Base-by-base conservation (phyloP, 2,888 invertebrate genomes). In the Caenorhabditis sp. region DNA sequence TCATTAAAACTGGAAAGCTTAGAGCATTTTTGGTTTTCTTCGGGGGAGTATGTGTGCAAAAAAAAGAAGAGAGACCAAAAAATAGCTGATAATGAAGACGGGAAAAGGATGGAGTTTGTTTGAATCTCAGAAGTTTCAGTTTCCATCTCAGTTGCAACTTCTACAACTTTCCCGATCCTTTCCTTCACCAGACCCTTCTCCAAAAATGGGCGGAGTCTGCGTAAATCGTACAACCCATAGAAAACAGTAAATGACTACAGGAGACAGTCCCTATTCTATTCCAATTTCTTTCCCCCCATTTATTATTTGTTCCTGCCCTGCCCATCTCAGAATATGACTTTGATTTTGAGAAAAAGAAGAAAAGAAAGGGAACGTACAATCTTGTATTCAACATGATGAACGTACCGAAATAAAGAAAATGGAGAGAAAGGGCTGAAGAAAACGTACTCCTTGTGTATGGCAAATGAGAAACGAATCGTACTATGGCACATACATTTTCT, bases 361-460 rank as follows among this genome's bases (percentile, higher is more conserved):
- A 35, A 40, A 55, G 62, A 71, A 64, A 71, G 55, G 58, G 50
- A 24, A 58, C n/a, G 64, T 72, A 72, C 72, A 64, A 58, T 62
- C 64, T 72, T 64, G 64, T 47, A 47, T 47, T 47, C 18, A 18
- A 15, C 6, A 15, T 15, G 40, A 40, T 40, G 40, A 74, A 74
- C 74, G 74, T 65, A 74, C 64, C n/a, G n/a, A 74, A 61, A 47
- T 74, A 20, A 65, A 74, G 58, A 65, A 64, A 47, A 69, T 40
- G 53, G 53, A 55, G 26, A 55, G 20, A 62, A 47, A 9, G 32
- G 32, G 32, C 4, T 26, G 47, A n/a, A 20, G 35, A 53, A 67
- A 76, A 61, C 67, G 76, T 76, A 76, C 76, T 62, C 62, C 44
- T 62, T 62, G 40, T 74, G 72, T 74, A 74, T 74, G 74, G 74